Evolutionary conservation across 2,888 invertebrate genomes (phyloP).

Genomic region (Cataglyphis rosenhaueri): DNA sequence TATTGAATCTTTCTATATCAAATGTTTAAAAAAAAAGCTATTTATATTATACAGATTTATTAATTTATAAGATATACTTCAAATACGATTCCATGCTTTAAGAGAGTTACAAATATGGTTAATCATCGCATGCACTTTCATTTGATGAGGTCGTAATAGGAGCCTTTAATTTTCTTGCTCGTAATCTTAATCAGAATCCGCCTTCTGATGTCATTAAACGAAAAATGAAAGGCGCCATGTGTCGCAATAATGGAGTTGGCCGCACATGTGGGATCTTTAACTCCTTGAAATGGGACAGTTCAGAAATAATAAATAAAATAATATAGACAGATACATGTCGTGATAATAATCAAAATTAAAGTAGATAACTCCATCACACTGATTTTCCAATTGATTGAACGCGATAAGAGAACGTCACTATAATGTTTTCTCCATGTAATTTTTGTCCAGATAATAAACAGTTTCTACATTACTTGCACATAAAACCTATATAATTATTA

Average conservation of each 20-base stretch:
- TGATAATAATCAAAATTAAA: background rate
- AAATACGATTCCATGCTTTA: background rate
- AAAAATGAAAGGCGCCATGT: constrained; percentile 57
- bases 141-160: background rate
- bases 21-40: background rate
- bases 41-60: background rate
- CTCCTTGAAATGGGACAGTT: constrained; percentile 55
- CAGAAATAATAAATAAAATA: background rate
- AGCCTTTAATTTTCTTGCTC: background rate
- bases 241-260: constrained; percentile 68
- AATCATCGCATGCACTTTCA: background rate
- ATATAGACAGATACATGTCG: constrained; percentile 19
- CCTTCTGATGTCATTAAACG: constrained; percentile 48
- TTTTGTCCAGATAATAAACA: too few relatives aligned
- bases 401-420: background rate
- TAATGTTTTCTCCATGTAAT: background rate
- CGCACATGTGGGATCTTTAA: constrained; percentile 61
- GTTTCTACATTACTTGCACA: background rate
- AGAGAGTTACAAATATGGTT: background rate
- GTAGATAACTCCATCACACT: background rate
- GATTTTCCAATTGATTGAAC: background rate
- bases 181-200: constrained; percentile 73
- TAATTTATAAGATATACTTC: background rate
- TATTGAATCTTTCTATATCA: background rate
- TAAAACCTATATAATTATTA: background rate